Evolutionary conservation across 2,797 vertebrate genomes (phyloP).

Genomic region (Sebastes kiyomatsui): DNA sequence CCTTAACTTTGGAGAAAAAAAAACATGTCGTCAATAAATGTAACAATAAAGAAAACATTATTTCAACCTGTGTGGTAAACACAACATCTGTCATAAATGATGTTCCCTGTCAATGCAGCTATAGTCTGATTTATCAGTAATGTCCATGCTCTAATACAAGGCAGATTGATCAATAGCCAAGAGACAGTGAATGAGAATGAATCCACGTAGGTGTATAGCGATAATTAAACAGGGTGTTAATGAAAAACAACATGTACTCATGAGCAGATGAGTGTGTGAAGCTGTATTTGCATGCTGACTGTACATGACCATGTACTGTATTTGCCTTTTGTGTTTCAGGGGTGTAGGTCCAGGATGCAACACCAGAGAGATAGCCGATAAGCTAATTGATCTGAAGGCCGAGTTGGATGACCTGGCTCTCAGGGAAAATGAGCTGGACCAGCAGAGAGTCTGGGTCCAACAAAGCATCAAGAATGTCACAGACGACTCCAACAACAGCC

Average conservation of each 20-base stretch:
- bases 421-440: slow-evolving; percentile 94
- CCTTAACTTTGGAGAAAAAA: background rate
- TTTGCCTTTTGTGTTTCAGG: slow-evolving; percentile 73
- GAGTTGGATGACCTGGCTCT: slow-evolving; percentile 95
- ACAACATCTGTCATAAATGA: background rate
- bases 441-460: slow-evolving; percentile 98
- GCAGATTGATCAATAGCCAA: background rate
- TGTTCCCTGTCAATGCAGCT: background rate
- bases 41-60: background rate
- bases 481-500: slow-evolving; percentile 95
- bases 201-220: background rate
- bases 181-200: background rate
- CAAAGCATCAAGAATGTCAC: slow-evolving; percentile 99
- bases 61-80: background rate
- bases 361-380: slow-evolving; percentile 97
- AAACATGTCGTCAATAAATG: too few relatives aligned
- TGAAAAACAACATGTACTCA: background rate
- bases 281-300: background rate
- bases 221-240: background rate
- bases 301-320: background rate
- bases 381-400: slow-evolving; percentile 95
- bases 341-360: slow-evolving; percentile 98
- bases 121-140: background rate
- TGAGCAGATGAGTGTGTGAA: background rate
- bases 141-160: background rate